Percentiles rank a stretch among this genome's conserved stretches.
Evolutionary conservation across 2,888 invertebrate species (phyloP).

Genomic region (Zelleria hepariella): DNA sequence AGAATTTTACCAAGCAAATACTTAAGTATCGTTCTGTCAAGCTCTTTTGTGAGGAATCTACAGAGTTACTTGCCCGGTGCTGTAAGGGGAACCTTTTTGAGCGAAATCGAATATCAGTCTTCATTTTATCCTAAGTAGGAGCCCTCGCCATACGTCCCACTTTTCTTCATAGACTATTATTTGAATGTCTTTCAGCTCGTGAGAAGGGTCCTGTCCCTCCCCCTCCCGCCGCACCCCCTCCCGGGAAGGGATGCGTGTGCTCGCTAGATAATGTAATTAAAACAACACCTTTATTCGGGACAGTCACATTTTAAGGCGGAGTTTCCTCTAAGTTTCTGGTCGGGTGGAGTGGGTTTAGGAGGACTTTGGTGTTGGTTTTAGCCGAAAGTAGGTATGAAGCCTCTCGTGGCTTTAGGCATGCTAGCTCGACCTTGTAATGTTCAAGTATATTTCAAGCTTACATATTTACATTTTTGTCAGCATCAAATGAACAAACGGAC

Average conservation of each 20-base stretch:
- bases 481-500: too few species aligned
- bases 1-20: too few species aligned
- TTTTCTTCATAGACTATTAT: conserved; percentile 66
- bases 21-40: too few species aligned
- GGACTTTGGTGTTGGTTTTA: background rate
- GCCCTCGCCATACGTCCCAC: conserved; percentile 29
- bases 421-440: too few species aligned
- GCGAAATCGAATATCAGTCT: too few species aligned
- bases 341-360: background rate
- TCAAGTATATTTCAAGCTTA: too few species aligned
- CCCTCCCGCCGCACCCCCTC: conserved; percentile 23
- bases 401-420: too few species aligned
- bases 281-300: conserved; percentile 68
- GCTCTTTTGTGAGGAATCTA: too few species aligned
- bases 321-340: background rate
- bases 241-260: conserved; percentile 44
- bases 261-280: conserved; percentile 70
- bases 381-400: too few species aligned
- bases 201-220: conserved; percentile 53
- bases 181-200: conserved; percentile 69
- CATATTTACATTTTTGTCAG: too few species aligned
- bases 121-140: background rate
- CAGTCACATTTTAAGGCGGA: conserved; percentile 21
- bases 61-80: too few species aligned
- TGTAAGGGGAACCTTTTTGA: too few species aligned